Evolutionary conservation across 2,888 invertebrate species (phyloP).

Genomic region (Gymnosoma rotundatum): DNA sequence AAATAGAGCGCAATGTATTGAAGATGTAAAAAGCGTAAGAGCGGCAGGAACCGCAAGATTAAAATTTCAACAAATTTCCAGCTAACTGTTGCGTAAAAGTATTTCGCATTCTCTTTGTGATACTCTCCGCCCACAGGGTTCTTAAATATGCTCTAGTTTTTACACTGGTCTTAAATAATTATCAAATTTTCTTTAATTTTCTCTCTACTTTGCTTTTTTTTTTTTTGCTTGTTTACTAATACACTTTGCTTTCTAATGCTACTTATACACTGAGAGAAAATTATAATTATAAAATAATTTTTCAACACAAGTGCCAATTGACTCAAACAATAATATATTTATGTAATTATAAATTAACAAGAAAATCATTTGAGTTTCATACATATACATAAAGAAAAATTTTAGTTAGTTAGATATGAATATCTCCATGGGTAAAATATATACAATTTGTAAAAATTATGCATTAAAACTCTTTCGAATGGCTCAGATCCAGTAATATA

Average conservation of each 20-base stretch:
- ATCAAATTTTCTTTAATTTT: not conserved
- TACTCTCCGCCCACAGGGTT: not conserved
- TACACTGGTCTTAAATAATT: constrained; percentile 48
- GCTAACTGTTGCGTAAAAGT: constrained; percentile 16
- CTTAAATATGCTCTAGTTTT: constrained; percentile 38
- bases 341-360: constrained; percentile 28
- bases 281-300: constrained; percentile 42
- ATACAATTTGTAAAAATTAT: constrained; percentile 1
- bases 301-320: constrained; percentile 72
- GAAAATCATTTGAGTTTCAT: not conserved
- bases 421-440: constrained; percentile 11
- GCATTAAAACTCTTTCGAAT: too few relatives aligned
- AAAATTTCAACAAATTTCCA: constrained; percentile 18
- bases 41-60: constrained; percentile 70
- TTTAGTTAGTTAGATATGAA: constrained; percentile 18
- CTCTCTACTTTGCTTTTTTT: constrained; percentile 46
- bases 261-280: constrained; percentile 64
- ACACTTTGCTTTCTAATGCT: constrained; percentile 47
- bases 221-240: constrained; percentile 47
- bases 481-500: too few relatives aligned
- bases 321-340: constrained; percentile 61
- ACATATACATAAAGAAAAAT: constrained; percentile 31
- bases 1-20: constrained; percentile 5
- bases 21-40: constrained; percentile 32
- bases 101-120: not conserved